A percentile compares a stretch with the other conserved stretches of the same genome.
Evolutionary conservation across 1,140 invertebrate species (phyloP).

Genomic region (Semibalanus balanoides): DNA sequence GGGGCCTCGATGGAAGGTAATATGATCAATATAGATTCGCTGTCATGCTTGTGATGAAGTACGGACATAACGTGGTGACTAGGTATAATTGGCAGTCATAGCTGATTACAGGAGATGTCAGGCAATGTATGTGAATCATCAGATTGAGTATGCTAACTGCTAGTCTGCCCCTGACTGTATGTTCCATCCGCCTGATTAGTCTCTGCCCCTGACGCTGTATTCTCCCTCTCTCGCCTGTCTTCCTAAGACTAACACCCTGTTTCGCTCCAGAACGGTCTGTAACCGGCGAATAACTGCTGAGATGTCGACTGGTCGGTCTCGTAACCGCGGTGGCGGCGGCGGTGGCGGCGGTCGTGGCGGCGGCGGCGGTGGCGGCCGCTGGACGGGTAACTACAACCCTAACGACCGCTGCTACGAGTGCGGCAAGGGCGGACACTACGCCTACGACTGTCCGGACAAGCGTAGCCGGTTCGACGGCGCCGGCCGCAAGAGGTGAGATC

Average conservation of each 20-base stretch:
- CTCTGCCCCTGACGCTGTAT: background rate
- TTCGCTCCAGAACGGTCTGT: background rate
- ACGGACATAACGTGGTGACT: no score
- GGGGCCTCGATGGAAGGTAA: constrained; percentile 51
- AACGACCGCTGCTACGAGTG: constrained; percentile 85
- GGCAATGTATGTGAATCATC: background rate
- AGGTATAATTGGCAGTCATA: background rate
- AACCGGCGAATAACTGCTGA: background rate
- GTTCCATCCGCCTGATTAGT: background rate
- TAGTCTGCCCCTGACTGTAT: background rate
- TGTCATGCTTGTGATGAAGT: background rate
- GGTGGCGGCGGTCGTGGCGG: background rate
- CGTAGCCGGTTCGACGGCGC: no score
- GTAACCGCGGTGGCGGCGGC: no score
- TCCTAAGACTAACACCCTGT: no score
- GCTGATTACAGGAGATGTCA: background rate
- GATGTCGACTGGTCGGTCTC: background rate
- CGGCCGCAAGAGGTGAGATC: background rate
- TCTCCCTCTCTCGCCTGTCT: background rate
- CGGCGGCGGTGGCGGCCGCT: background rate
- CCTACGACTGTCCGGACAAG: constrained; percentile 51
- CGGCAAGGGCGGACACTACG: constrained; percentile 79
- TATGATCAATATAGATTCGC: background rate
- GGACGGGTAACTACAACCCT: constrained; percentile 47
- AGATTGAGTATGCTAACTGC: background rate